Percentiles rank a stretch among this genome's conserved stretches.
Conservation (phyloP, 2,113 vertebrate species). For the rabbit (Oryctolagus cuniculus) region DNA sequence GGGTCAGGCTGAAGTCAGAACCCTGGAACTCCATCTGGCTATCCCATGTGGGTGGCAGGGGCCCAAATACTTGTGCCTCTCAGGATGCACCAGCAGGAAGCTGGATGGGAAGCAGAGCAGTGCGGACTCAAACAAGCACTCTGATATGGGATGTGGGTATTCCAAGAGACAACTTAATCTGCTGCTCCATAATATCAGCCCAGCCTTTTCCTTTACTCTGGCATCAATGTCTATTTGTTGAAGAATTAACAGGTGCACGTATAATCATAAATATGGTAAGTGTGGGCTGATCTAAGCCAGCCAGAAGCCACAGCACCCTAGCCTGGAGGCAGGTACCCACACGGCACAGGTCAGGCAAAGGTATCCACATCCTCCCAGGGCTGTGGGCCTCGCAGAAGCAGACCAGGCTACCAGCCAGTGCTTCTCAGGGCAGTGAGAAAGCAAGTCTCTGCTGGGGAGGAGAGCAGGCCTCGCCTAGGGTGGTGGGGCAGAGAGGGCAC, state of each 20-base stretch:
- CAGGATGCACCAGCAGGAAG: too few relatives aligned
- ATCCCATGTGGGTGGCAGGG: too few relatives aligned
- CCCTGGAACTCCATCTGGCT: too few relatives aligned
- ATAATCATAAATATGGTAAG: rapidly evolving
- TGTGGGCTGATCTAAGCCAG: neutral
- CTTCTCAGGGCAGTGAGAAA: neutral
- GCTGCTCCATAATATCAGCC: too few relatives aligned
- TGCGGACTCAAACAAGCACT: too few relatives aligned
- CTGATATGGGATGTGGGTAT: too few relatives aligned
- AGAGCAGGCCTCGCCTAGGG: neutral
- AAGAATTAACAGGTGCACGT: neutral
- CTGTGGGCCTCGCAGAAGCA: neutral
- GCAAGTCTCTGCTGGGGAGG: neutral
- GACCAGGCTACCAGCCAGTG: neutral
- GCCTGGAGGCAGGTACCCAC: neutral
- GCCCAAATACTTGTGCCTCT: too few relatives aligned
- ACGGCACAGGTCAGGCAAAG: neutral
- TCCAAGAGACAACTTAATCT: too few relatives aligned
- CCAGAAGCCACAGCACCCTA: rapidly evolving
- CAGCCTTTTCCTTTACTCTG: neutral
- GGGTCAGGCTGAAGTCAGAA: too few relatives aligned
- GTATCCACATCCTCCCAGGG: neutral
- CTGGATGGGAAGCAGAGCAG: too few relatives aligned
- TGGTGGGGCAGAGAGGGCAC: neutral
- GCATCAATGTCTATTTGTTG: neutral